Base-by-base conservation (phyloP, 2,888 invertebrate species). In the Scaptomyza caliginosa region DNA sequence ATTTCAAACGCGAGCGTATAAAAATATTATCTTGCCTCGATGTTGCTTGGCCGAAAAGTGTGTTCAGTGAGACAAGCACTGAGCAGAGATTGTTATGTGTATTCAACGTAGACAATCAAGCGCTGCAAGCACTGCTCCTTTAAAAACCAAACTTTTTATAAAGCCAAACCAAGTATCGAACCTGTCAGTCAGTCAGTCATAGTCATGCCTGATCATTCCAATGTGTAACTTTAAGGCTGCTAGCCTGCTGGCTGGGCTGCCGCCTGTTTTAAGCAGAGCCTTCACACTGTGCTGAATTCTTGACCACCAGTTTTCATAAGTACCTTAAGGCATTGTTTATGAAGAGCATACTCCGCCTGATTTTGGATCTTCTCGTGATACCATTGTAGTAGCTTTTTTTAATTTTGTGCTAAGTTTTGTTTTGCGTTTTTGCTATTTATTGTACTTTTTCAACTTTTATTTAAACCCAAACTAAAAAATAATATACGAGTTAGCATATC, bases 1-100 rank as follows among this genome's bases (percentile, higher is more conserved):
- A 91, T 91, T 91, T 91, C 86, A 89, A 90, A 85, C 91, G 91
- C 91, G 91, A 91, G 89, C 91, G 91, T 91, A 90, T 89, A 91
- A 90, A 91, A 91, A 91, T 91, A 91, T 91, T 91, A 90, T 91
- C 91, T 91, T 88, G 77, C 80, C 76, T 51, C 65, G 62, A 63
- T 65, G 66, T 62, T 73, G 70, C 59, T 64, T 83, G 84, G 78
- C 75, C 88, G 76, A 88, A 88, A 88, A 88, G 89, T 88, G 88
- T 89, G 86, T 77, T 76, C 77, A 72, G 67, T 74, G 70, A 54
- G 45, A 49, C 78, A 71, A 68, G 83, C 77, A 67, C 43, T 62
- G 62, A 62, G 54, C 79, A 66, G 46, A 65, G 51, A 79, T 74
- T 67, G 68, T 74, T 67, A 76, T 69, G 54, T 43, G 45, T 59